A percentile compares a stretch with the other conserved stretches of the same genome.
These are phyloP conservation scores for Thera britannica DNA, from an alignment of 2,888 invertebrate genomes.

Conservation along the genomic window DNA sequence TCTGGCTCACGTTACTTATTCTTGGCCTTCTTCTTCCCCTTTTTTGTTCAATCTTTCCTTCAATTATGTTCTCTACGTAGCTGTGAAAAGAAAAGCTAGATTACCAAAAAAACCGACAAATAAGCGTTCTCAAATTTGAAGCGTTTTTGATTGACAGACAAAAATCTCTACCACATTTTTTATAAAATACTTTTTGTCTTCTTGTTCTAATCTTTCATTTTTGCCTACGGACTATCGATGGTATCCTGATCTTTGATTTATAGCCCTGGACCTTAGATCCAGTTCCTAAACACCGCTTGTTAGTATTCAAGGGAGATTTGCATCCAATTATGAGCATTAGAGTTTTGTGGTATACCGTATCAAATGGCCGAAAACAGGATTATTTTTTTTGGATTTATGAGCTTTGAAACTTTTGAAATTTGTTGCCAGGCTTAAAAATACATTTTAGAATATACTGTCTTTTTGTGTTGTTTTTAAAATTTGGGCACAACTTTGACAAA, in stretches of 20 bases:
- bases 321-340: constrained; percentile 74
- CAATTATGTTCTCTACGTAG: no score
- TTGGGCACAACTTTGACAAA: no score
- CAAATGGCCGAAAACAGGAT: constrained; percentile 41
- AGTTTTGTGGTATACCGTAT: constrained; percentile 64
- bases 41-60: no score
- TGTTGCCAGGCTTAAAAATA: background rate
- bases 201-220: constrained; percentile 37
- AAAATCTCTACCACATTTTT: background rate
- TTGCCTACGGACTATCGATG: constrained; percentile 54
- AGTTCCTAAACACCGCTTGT: constrained; percentile 68
- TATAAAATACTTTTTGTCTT: constrained; percentile 5
- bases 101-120: background rate
- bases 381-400: constrained; percentile 18
- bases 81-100: no score
- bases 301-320: constrained; percentile 77
- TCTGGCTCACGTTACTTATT: no score
- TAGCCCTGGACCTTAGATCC: constrained; percentile 54
- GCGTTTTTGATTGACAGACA: constrained; percentile 14
- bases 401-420: background rate
- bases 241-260: constrained; percentile 81
- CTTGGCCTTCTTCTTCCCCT: no score
- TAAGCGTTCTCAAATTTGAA: background rate
- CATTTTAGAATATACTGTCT: no score
- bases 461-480: no score